Evolutionary conservation across 2,797 vertebrate genomes (phyloP), one percentile per base, ranked within the genome.

Genomic region (Botia almorhae): DNA sequence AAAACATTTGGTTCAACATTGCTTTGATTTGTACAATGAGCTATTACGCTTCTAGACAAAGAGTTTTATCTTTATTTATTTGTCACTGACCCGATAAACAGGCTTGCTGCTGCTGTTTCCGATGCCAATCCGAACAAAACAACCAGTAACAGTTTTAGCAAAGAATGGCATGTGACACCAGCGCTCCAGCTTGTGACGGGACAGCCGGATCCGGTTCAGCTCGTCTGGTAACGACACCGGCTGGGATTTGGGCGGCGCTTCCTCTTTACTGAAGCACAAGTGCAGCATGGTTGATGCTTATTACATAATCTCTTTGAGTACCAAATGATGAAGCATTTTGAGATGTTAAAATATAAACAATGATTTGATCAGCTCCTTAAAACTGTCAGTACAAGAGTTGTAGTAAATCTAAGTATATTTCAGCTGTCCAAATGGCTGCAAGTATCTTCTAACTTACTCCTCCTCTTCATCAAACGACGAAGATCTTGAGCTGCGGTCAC

Each of bases 121-220:
- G 7, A 99, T 99, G 73, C 98, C 98, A 83, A 99, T 98, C 63
- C 98, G 93, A 46, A 99, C 98, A 80, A 98, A 99, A 92, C 98
- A 99, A 69, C 98, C 98, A 0, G 96, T 98, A 79, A 98, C 98
- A 0, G 98, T 99, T 91, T 98, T 99, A 51, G 97, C 94, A 67
- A 99, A 99, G 90, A 99, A 99, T 64, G 98, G 98, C 98, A 99
- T 99, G 86, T 99, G 98, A 91, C 97, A 99, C 98, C 98, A 99
- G 68, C 97, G 98, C 67, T 99, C 98, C 87, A 99, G 90, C 87
- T 99, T 99, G 91, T 99, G 96, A 78, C 98, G 94, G 0, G 98
- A 99, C 87, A 99, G 92, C 2, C 98, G 95, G 46, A 99, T 91
- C 76, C 96, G 90, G 90, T 99, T 99, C 81, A 99, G 92, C 43